These are phyloP conservation scores for Dysdera silvatica DNA, from an alignment of 1,140 invertebrate species.

Conservation along the genomic window DNA sequence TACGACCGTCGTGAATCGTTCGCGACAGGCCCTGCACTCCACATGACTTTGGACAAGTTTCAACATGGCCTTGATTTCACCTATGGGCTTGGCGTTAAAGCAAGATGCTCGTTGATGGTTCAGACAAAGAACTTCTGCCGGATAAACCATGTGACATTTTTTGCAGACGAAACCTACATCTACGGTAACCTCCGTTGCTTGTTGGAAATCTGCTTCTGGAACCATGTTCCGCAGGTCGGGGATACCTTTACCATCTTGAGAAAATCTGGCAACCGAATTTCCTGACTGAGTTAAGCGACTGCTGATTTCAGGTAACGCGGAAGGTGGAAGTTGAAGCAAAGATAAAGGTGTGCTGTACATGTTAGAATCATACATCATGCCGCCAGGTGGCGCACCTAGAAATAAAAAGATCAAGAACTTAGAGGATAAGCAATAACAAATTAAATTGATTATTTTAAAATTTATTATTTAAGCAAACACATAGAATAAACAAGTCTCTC, in stretches of 20 bases:
- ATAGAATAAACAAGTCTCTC: too few relatives aligned
- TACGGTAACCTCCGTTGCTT: conserved; percentile 54
- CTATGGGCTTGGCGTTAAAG: conserved; percentile 51
- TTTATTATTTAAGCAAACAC: too few relatives aligned
- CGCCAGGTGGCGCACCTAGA: conserved; percentile 15
- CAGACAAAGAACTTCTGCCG: conserved; percentile 60
- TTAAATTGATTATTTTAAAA: too few relatives aligned
- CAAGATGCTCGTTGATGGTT: conserved; percentile 60
- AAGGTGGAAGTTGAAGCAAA: conserved; percentile 48
- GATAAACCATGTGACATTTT: conserved; percentile 72
- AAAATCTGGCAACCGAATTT: conserved; percentile 45
- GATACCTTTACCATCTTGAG: conserved; percentile 46
- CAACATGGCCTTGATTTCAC: conserved; percentile 38
- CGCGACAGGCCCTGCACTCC: conserved; percentile 59
- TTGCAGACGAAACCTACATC: conserved; percentile 78
- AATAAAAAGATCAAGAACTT: background rate
- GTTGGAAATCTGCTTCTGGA: conserved; percentile 37
- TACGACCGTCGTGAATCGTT: conserved; percentile 46
- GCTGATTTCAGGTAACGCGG: conserved; percentile 47
- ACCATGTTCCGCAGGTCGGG: conserved; percentile 41
- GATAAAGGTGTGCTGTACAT: conserved; percentile 47
- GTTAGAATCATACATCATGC: conserved; percentile 42
- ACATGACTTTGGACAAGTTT: conserved; percentile 52
- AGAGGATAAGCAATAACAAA: too few relatives aligned
- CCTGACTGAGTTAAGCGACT: conserved; percentile 45